Percentiles rank a stretch among this genome's conserved stretches.
Evolutionary conservation across 2,888 invertebrate species (phyloP).

Genomic region (Argyresthia albistria): DNA sequence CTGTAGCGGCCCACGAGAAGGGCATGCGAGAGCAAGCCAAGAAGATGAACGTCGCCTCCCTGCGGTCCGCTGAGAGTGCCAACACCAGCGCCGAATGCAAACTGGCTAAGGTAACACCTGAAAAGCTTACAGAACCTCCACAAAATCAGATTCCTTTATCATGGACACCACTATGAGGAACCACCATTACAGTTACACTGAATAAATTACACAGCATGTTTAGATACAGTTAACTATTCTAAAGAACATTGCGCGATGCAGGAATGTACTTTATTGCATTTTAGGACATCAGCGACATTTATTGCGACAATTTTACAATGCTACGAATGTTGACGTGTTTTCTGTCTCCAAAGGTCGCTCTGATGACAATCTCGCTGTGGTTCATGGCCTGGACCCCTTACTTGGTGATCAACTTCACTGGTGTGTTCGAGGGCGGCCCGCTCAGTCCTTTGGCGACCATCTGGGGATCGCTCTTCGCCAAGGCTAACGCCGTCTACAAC

Average conservation of each 20-base stretch:
- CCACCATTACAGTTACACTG: too few species aligned
- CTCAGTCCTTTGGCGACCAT: constrained; percentile 87
- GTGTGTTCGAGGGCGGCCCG: constrained; percentile 81
- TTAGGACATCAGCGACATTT: not conserved
- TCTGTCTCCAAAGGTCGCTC: constrained; percentile 74
- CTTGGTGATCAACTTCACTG: constrained; percentile 84
- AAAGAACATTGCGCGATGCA: too few species aligned
- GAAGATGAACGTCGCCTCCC: constrained; percentile 93
- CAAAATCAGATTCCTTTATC: too few species aligned
- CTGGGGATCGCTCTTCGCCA: constrained; percentile 93
- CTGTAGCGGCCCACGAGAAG: constrained; percentile 88
- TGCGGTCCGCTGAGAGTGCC: constrained; percentile 83
- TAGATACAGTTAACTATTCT: too few species aligned
- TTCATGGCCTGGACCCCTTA: constrained; percentile 96
- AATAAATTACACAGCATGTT: too few species aligned
- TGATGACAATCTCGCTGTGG: constrained; percentile 92
- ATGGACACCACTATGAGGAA: too few species aligned
- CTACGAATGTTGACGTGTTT: too few species aligned
- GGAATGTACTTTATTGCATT: not conserved
- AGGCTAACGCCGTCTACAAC: constrained; percentile 92
- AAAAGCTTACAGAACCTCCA: too few species aligned
- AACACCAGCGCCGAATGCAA: constrained; percentile 89
- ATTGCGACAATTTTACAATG: not conserved
- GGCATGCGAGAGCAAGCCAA: constrained; percentile 92
- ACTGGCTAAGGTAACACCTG: constrained; percentile 78